These are phyloP conservation scores for Scaptomyza parva DNA, from an alignment of 2,888 invertebrate species.

Conservation along the genomic window DNA sequence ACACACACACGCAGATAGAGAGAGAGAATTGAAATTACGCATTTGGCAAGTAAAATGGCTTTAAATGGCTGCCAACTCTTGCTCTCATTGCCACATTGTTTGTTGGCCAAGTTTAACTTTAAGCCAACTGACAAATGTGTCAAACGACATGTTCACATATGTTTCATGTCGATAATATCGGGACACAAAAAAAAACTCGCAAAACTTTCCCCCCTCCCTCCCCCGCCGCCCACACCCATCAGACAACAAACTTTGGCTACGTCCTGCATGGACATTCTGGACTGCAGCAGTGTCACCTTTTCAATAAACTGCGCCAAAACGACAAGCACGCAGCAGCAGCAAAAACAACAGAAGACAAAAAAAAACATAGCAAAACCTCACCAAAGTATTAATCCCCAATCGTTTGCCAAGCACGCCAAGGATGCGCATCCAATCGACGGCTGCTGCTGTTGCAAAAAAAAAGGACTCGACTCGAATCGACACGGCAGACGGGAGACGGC, in stretches of 20 bases:
- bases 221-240: too few relatives aligned
- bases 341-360: constrained; percentile 38
- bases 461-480: constrained; percentile 11
- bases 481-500: constrained; percentile 35
- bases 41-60: constrained; percentile 13
- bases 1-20: background rate
- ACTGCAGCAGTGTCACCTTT: constrained; percentile 77
- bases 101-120: constrained; percentile 31
- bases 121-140: constrained; percentile 81
- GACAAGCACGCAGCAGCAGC: constrained; percentile 17
- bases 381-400: constrained; percentile 77
- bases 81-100: constrained; percentile 4
- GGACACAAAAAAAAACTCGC: constrained; percentile 22
- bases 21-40: constrained; percentile 50
- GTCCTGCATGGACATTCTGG: constrained; percentile 42
- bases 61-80: constrained; percentile 30
- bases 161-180: constrained; percentile 78
- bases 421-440: constrained; percentile 61
- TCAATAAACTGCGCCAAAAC: constrained; percentile 76
- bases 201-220: constrained; percentile 50
- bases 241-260: constrained; percentile 67
- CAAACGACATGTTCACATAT: constrained; percentile 80
- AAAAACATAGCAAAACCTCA: constrained; percentile 27
- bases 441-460: constrained; percentile 16
- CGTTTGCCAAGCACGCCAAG: constrained; percentile 60